Base-by-base conservation (phyloP, 2,113 vertebrate genomes). In the Coryphaenoides rupestris region DNA sequence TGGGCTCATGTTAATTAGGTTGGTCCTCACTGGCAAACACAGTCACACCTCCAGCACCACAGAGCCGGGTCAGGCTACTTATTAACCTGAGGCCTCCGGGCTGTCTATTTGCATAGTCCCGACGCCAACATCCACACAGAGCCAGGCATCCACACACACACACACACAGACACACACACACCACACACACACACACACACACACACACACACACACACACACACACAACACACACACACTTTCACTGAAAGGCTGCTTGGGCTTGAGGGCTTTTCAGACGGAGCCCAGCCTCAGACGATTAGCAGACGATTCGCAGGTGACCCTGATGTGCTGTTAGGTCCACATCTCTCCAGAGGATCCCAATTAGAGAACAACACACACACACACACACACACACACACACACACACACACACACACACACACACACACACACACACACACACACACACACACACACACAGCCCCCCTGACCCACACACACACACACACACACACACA, bases 1-100 rank as follows among this genome's bases (percentile, higher is more conserved):
- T 72, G 60, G 54, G 53, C 17, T 56, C 21, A 72, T 81, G 82
- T 81, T 88, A 83, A 88, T 85, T 80, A 86, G 80, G 64, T 53
- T 75, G 74, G 81, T 68, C 77, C 68, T 69, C 75, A 70, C 79
- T 72, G 58, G 63, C 62, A 68, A 75, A 74, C 76, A 84, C 79
- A 68, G 76, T 72, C 62, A 64, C 78, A 80, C 72, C 70, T 79
- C 66, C 40, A 66, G 58, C 40, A 70, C n/a, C 15, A 21, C 21
- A 50, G 33, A 45, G 77, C 56, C 49, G 70, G 21, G 17, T 19
- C 65, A 47, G 71, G 80, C 66, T 84, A 77, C 75, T 86, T 65
- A 85, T 87, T 87, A 88, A 88, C 77, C 68, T 22, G 26, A 49
- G 60, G 60, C 40, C 63, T 68, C 77, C 60, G 62, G 58, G 47